Base-by-base conservation (phyloP, 2,113 vertebrate species). In the Stigmatopora nigra region DNA sequence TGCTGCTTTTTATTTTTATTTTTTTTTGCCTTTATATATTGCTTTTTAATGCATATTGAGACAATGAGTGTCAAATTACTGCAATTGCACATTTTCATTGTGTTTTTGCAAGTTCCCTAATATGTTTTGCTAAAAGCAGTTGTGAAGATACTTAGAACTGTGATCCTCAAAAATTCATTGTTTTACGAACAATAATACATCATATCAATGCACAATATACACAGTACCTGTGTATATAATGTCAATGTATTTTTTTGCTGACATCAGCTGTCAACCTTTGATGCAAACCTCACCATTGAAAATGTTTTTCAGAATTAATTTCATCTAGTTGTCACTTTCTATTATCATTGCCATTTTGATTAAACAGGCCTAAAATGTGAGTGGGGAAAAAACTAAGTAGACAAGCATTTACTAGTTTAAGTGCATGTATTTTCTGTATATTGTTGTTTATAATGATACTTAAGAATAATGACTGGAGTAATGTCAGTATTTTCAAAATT, bases 71-170 rank as follows among this genome's bases (percentile, higher is more conserved):
- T 84, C 87, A 88, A 86, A 82, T 73, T 52, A 67, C 78, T 74
- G 83, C 79, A 66, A 72, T 69, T 77, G 84, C 84, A 87, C 81
- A 84, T 78, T 47, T 69, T 45, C 70, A 62, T 65, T 76, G 53
- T 67, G 76, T 77, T n/a, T n/a, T 62, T 67, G 52, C 38, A 38
- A 14, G 36, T 76, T 76, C 78, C 71, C 45, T 72, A 15, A 58
- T 55, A 76, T 84, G 65, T 79, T 82, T 71, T 73, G 63, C 15
- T 84, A 78, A 85, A 79, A 56, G n/a, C 79, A 83, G 60, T 76
- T 85, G 82, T 85, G 76, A 85, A 80, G 67, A 67, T 82, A 68
- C 80, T 72, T 80, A 64, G 85, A 86, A 76, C 81, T 87, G 87
- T 86, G 82, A 85, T 81, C 72, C 68, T 48, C 71, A 64, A 38